Evolutionary conservation across 2,797 vertebrate species (phyloP), one percentile per base, ranked within the genome.

Genomic region (Euthynnus affinis): DNA sequence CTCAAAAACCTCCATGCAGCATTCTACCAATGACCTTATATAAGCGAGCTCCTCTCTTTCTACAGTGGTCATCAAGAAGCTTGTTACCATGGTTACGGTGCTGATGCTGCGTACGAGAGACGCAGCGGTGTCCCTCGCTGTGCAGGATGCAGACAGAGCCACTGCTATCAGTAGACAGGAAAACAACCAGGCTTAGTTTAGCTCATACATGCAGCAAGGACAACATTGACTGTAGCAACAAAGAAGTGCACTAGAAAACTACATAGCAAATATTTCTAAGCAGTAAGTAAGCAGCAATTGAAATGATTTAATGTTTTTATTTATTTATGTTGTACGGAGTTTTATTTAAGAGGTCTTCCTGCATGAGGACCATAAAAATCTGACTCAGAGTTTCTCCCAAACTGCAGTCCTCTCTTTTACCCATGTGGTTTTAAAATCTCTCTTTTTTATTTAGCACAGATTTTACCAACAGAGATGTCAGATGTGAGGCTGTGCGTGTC

Each of bases 61-160:
- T 29, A 9, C 68, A 55, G 1, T 68, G 65, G 83, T 82, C 81
- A 85, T 81, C 71, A 37, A 65, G 69, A 76, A 49, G 44, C 49
- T n/a, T 82, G 92, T 93, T 92, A 84, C 87, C 76, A 79, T 90
- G 90, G 93, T 85, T 79, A 92, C 84, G 1, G 53, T 34, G 73
- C 67, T 84, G 79, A 83, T 89, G 76, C 80, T 79, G 85, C 76
- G 61, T 53, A 29, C 60, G 66, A 68, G 78, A 74, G 74, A 67
- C n/a, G 17, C 71, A 80, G 70, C 15, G 27, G 56, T 80, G 75
- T 69, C 71, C 58, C 34, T 70, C 44, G 73, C 46, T 32, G 6
- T 20, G 37, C 20, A 51, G 56, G 62, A 58, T 40, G 56, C 52
- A 69, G 72, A 65, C 63, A 61, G 62, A 65, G 60, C 6, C 15